Evolutionary conservation across 2,888 invertebrate genomes (phyloP), one percentile per base, ranked within the genome.

Genomic region (Sinelater perroti): DNA sequence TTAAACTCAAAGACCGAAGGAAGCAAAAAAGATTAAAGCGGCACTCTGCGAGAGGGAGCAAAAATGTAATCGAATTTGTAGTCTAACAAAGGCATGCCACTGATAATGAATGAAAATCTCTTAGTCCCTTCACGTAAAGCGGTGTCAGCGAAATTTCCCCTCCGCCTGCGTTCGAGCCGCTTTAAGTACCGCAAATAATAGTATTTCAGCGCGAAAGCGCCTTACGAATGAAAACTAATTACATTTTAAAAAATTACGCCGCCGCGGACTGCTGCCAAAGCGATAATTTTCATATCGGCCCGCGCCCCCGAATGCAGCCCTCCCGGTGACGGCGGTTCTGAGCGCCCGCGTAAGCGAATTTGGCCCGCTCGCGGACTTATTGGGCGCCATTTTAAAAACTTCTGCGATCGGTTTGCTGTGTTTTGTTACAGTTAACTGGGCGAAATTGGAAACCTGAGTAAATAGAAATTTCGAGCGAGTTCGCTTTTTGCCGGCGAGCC

Each of bases 101-200:
- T 36, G 45, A 52, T 58, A 58, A 58, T 58, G 47, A 58, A 54
- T 58, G 53, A 53, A 58, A 58, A 58, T 58, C 58, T 54, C 33
- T 35, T 28, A 58, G 49, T 58, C 53, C 31, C 31, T 54, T 53
- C 58, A 58, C 58, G 58, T 58, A 58, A 31, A 13, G 58, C 47
- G 21, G 52, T 49, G 47, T 58, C 58, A 58, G 58, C 58, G 54
- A 54, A 54, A 42, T 44, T 47, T 53, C 44, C 58, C 58, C 58
- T 49, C 49, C 51, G 20, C 50, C 50, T 50, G 26, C 47, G 47
- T 54, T 57, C 57, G 44, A 33, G 40, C 35, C 53, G 38, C 42
- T 53, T 51, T 44, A 49, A 53, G 53, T 44, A 53, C 42, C 35
- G 53, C 52, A 58, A 58, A 58, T 58, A 58, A 58, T 54, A 49